Evolutionary conservation across 2,888 invertebrate species (phyloP).

Genomic region (Kuschelorhynchus macadamiae): DNA sequence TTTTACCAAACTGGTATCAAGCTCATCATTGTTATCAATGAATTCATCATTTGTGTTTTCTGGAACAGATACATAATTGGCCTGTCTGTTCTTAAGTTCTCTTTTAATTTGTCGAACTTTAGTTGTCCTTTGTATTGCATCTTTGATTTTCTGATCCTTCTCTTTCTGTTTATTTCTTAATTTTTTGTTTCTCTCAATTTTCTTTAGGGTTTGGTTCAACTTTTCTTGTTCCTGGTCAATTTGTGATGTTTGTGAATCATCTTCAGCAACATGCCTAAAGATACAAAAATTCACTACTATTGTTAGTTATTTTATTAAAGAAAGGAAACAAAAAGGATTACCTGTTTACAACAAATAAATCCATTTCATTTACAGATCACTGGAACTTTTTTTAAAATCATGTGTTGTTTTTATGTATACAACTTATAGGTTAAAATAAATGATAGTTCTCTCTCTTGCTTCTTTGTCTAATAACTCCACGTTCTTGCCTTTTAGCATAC

Average conservation of each 20-base stretch:
- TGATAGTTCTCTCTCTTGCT: too few relatives aligned
- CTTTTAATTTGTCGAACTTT: conserved; percentile 53
- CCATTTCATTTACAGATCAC: conserved; percentile 74
- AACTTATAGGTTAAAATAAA: too few relatives aligned
- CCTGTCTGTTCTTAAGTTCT: conserved; percentile 52
- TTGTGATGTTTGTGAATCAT: conserved; percentile 61
- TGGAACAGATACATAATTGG: conserved; percentile 53
- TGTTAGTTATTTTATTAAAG: conserved; percentile 46
- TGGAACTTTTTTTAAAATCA: too few relatives aligned
- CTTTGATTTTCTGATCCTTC: conserved; percentile 51
- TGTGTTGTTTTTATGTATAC: too few relatives aligned
- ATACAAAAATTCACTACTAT: conserved; percentile 11
- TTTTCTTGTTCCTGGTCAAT: conserved; percentile 71
- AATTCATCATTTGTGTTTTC: conserved; percentile 58
- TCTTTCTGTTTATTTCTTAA: conserved; percentile 56
- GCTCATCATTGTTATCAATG: conserved; percentile 48
- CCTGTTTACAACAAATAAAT: conserved; percentile 81
- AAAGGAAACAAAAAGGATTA: conserved; percentile 60
- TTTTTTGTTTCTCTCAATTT: conserved; percentile 69
- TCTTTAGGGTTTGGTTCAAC: conserved; percentile 73
- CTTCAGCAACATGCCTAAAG: conserved; percentile 68
- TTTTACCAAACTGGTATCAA: conserved; percentile 13
- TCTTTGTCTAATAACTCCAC: too few relatives aligned
- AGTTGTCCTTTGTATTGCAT: conserved; percentile 60
- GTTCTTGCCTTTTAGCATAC: too few relatives aligned